Percentiles rank a stretch among this genome's conserved stretches.
Conservation (phyloP, 2,888 invertebrate genomes). For the Melieria omissa region DNA sequence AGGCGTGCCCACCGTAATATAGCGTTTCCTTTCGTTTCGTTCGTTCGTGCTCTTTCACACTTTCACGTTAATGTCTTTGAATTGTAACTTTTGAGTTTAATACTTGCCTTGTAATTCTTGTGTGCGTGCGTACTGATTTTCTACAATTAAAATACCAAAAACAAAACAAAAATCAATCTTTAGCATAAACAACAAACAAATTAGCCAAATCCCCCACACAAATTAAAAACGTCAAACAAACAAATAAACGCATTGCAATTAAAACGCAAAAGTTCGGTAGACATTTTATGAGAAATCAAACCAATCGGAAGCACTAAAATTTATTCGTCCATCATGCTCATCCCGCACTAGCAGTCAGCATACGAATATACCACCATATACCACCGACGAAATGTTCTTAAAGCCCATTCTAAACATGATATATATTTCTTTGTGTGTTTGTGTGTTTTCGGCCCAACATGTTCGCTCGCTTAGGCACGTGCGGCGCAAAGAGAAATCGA, state of each 20-base stretch:
- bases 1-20: constrained; percentile 5
- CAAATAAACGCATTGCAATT: constrained; percentile 2
- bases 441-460: constrained; percentile 14
- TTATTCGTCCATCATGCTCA: too few relatives aligned
- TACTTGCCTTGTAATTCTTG: constrained; percentile 15
- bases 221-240: too few relatives aligned
- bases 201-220: too few relatives aligned
- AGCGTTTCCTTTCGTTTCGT: not conserved
- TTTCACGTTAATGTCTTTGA: not conserved
- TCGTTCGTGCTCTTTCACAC: not conserved
- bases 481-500: constrained; percentile 61
- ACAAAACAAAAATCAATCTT: constrained; percentile 37
- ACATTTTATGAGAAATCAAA: constrained; percentile 55
- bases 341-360: too few relatives aligned
- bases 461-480: constrained; percentile 57
- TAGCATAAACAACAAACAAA: too few relatives aligned
- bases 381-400: too few relatives aligned
- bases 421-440: constrained; percentile 37
- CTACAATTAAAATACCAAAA: constrained; percentile 32
- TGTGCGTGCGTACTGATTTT: constrained; percentile 3
- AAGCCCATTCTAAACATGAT: constrained; percentile 4
- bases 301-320: not conserved
- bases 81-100: constrained; percentile 11
- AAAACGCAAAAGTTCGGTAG: constrained; percentile 56
- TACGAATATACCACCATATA: too few relatives aligned